phyloP scores from a whole-genome alignment of 1,140 invertebrate genomes.

The Sitodiplosis mosellana region DNA sequence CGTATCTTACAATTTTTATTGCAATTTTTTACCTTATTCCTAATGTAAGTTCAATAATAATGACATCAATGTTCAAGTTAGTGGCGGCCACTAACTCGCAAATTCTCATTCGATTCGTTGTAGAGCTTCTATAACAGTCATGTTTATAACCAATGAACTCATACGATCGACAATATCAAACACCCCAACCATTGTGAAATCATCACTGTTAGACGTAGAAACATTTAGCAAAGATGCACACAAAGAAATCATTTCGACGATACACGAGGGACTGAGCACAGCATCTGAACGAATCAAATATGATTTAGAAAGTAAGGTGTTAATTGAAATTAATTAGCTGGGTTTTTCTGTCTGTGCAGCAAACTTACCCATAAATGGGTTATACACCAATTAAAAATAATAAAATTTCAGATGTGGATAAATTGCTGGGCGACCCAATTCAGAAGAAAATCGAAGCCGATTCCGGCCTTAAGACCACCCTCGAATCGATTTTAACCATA shows the following conservation, averaged over 20 bases:
- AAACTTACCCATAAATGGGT: not conserved
- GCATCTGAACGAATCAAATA: constrained; percentile 34
- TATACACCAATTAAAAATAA: not conserved
- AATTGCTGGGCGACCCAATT: constrained; percentile 39
- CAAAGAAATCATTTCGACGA: constrained; percentile 34
- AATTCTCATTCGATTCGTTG: constrained; percentile 1
- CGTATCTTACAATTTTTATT: constrained; percentile 20
- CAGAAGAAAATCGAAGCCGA: constrained; percentile 35
- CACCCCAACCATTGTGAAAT: constrained; percentile 30
- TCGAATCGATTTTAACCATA: constrained; percentile 34
- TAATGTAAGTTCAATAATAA: constrained; percentile 22
- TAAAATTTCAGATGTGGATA: constrained; percentile 32
- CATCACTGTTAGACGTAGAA: constrained; percentile 35
- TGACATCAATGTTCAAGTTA: not conserved
- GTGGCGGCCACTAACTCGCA: not conserved
- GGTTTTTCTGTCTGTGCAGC: not conserved
- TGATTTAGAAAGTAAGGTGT: constrained; percentile 39
- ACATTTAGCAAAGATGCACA: constrained; percentile 37
- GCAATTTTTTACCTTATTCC: constrained; percentile 24
- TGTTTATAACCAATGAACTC: constrained; percentile 38
- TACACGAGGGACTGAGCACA: constrained; percentile 37
- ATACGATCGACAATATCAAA: constrained; percentile 30
- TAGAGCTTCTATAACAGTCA: constrained; percentile 27
- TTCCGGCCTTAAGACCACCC: constrained; percentile 36
- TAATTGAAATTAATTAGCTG: not conserved